These are phyloP conservation scores for Drosophila repleta DNA, from an alignment of 1,140 invertebrate genomes.

Conservation along the genomic window DNA sequence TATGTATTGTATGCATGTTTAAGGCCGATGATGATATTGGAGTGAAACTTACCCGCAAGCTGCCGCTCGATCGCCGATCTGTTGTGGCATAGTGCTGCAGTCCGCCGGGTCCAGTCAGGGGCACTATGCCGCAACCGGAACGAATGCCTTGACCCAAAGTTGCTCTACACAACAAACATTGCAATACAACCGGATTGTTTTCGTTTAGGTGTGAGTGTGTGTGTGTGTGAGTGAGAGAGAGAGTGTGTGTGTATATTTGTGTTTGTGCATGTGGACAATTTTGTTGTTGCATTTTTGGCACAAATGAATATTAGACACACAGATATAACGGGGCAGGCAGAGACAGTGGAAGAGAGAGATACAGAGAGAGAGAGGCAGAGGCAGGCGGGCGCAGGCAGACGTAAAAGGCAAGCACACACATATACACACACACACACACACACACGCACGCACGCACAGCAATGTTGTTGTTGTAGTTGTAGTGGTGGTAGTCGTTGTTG, in stretches of 20 bases:
- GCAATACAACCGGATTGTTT: slow-evolving; percentile 77
- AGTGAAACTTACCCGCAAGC: slow-evolving; percentile 84
- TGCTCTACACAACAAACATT: slow-evolving; percentile 85
- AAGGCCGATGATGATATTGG: not conserved
- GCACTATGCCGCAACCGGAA: slow-evolving; percentile 85
- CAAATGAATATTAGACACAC: slow-evolving; percentile 55
- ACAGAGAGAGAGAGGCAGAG: slow-evolving; percentile 34
- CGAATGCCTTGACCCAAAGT: slow-evolving; percentile 87
- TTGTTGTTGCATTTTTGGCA: slow-evolving; percentile 54
- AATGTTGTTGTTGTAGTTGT: slow-evolving; percentile 31
- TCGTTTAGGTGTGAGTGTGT: slow-evolving; percentile 38
- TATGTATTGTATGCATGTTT: not conserved
- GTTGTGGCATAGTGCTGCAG: slow-evolving; percentile 81
- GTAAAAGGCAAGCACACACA: slow-evolving; percentile 56
- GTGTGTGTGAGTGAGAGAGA: slow-evolving; percentile 33
- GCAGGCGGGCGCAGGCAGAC: slow-evolving; percentile 48
- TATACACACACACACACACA: slow-evolving; percentile 38
- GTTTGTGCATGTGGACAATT: slow-evolving; percentile 58
- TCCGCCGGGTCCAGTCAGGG: slow-evolving; percentile 85
- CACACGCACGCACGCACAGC: slow-evolving; percentile 25
- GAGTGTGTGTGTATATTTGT: slow-evolving; percentile 34
- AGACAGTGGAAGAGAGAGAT: slow-evolving; percentile 37
- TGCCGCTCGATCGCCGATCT: slow-evolving; percentile 84
- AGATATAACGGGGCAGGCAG: slow-evolving; percentile 44
- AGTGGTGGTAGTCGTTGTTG: slow-evolving; percentile 42